Percentiles rank a stretch among this genome's conserved stretches.
Conservation (phyloP, 2,797 vertebrate species). For the Dryobates pubescens region DNA sequence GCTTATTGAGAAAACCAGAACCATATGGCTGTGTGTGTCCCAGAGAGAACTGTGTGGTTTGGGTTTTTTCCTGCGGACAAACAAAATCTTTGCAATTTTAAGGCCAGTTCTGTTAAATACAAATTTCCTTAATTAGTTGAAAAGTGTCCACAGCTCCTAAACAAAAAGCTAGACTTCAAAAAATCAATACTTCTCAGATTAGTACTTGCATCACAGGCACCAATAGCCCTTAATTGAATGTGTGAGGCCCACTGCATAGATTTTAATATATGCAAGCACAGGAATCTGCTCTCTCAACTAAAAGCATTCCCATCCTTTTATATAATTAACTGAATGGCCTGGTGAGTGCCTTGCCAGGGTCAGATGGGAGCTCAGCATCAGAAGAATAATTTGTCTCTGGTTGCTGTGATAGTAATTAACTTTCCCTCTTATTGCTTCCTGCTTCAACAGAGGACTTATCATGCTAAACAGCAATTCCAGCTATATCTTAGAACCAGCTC, state of each 20-base stretch:
- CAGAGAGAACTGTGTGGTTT: neutral
- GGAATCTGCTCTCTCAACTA: neutral
- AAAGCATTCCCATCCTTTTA: neutral
- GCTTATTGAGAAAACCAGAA: neutral
- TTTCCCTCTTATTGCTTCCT: conserved; percentile 62
- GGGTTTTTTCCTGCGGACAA: neutral
- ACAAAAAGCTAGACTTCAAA: neutral
- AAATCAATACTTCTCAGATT: neutral
- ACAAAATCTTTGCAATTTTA: neutral
- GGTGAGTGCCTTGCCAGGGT: neutral
- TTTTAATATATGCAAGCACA: neutral
- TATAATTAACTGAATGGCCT: neutral
- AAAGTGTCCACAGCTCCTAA: neutral
- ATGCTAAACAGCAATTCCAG: conserved; percentile 85
- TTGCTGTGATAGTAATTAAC: neutral
- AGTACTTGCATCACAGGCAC: neutral
- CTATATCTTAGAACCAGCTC: conserved; percentile 91
- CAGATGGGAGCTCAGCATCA: neutral
- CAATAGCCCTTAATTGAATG: neutral
- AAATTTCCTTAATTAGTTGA: neutral
- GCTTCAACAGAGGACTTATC: conserved; percentile 88
- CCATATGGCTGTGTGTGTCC: neutral
- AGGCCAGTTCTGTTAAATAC: neutral
- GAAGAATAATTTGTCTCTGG: neutral
- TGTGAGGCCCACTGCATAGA: neutral